Conservation (phyloP, 2,797 vertebrate genomes). For the Triplophysa bombifrons region DNA sequence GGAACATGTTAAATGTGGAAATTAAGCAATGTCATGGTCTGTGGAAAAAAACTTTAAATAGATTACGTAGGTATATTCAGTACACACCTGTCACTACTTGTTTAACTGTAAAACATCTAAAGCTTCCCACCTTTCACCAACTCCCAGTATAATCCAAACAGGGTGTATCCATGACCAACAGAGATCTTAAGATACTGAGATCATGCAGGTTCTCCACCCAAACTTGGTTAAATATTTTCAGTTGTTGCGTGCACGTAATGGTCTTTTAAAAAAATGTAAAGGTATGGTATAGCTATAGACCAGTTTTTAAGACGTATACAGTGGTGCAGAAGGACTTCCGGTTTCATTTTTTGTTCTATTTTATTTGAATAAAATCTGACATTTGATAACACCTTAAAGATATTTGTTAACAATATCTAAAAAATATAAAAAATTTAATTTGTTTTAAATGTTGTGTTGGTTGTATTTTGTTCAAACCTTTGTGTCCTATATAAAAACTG, state of each 20-base stretch:
- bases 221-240: not conserved
- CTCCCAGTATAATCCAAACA: not conserved
- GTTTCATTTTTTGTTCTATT: no score
- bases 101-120: not conserved
- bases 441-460: no score
- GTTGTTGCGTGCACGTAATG: not conserved
- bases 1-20: not conserved
- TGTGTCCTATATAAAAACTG: no score
- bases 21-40: not conserved
- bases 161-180: slow-evolving; percentile 1
- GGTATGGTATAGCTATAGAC: not conserved
- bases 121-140: not conserved
- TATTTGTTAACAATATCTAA: no score
- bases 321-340: no score
- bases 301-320: no score
- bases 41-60: no score
- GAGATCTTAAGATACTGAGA: not conserved
- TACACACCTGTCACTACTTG: not conserved
- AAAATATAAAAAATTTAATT: no score
- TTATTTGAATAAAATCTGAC: no score
- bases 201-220: not conserved
- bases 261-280: not conserved
- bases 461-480: no score
- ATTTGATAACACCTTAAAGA: no score
- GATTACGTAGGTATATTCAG: not conserved